Evolutionary conservation across 2,113 vertebrate species (phyloP).

Genomic region (western clawed frog (Xenopus tropicalis)): UCB_Xtro_10.0 CM004445.2:116608001-116608500

Average conservation of each 20-base stretch:
- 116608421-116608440: neutral
- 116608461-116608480: too few species aligned
- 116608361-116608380: conserved; percentile 72
- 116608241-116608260: conserved; percentile 32
- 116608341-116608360: conserved; percentile 95
- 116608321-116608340: conserved; percentile 80
- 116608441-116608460: neutral
- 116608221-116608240: conserved; percentile 31
- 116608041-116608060: conserved; percentile 42
- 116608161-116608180: conserved; percentile 20
- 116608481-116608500: too few species aligned
- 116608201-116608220: conserved; percentile 18
- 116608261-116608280: conserved; percentile 39
- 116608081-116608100: conserved; percentile 72
- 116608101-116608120: conserved; percentile 56
- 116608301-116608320: conserved; percentile 49
- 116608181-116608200: conserved; percentile 15
- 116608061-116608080: conserved; percentile 48
- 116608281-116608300: conserved; percentile 50
- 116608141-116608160: neutral
- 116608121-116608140: conserved; percentile 42
- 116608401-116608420: conserved; percentile 49
- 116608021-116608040: conserved; percentile 46
- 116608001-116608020: conserved; percentile 56
- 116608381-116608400: conserved; percentile 61